These are phyloP conservation scores for Polypedilum vanderplanki DNA, from an alignment of 1,140 invertebrate species.

Conservation along the genomic window DNA sequence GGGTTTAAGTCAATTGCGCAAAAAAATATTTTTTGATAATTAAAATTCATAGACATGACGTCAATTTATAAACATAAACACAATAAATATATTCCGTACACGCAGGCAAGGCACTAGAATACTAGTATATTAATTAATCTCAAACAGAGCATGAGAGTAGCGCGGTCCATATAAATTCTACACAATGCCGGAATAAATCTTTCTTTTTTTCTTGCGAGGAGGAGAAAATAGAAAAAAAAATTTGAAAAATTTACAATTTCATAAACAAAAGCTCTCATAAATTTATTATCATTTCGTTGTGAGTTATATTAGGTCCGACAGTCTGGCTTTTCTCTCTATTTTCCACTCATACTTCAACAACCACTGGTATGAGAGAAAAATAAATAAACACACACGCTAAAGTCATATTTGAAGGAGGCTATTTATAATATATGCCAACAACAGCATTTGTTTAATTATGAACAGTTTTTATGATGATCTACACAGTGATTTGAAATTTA, in stretches of 20 bases:
- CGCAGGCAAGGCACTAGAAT: background rate
- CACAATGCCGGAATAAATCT: slow-evolving; percentile 17
- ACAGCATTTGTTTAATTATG: background rate
- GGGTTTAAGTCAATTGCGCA: too few species aligned
- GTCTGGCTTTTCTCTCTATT: background rate
- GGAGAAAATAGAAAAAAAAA: background rate
- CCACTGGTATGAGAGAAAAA: background rate
- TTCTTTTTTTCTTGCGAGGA: background rate
- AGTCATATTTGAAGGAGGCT: background rate
- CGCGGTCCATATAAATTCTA: background rate
- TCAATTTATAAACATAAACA: slow-evolving; percentile 16
- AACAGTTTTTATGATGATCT: slow-evolving; percentile 26
- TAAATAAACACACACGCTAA: slow-evolving; percentile 2
- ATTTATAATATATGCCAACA: background rate
- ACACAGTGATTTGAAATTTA: background rate
- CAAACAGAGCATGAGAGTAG: background rate
- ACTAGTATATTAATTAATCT: background rate
- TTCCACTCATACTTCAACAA: background rate
- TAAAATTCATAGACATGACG: background rate
- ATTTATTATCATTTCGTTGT: slow-evolving; percentile 26
- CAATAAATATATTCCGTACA: background rate
- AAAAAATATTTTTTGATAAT: too few species aligned
- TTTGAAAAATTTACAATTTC: slow-evolving; percentile 16
- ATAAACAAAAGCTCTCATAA: slow-evolving; percentile 23
- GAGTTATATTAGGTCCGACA: background rate